Percentiles rank a stretch among this genome's conserved stretches.
Evolutionary conservation across 2,113 vertebrate species (phyloP).

Genomic region (Ranitomeya imitator): DNA sequence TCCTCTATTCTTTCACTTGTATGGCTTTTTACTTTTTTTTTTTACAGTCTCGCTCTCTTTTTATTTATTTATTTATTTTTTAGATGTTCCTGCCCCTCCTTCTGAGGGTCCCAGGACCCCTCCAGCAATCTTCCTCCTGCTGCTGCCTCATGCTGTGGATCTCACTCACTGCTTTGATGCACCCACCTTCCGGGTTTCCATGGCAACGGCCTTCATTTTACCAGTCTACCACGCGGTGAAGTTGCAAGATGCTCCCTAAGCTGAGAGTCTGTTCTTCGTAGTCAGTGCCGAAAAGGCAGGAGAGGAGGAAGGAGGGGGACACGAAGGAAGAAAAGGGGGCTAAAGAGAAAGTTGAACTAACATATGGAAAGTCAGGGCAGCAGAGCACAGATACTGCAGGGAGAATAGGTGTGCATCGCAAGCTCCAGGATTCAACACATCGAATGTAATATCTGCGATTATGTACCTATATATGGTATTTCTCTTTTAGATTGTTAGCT

Average conservation of each 20-base stretch:
- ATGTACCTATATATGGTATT: not conserved
- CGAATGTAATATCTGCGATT: not conserved
- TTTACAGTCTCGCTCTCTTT: constrained; percentile 3
- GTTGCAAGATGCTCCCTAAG: constrained; percentile 55
- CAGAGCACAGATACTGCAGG: not conserved
- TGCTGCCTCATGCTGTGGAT: constrained; percentile 43
- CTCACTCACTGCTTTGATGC: constrained; percentile 55
- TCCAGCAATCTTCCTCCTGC: constrained; percentile 54
- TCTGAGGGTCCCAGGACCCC: constrained; percentile 56
- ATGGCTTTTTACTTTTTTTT: not conserved
- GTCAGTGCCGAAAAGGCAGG: not conserved
- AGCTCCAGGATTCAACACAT: not conserved
- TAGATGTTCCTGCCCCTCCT: constrained; percentile 45
- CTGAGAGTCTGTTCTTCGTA: constrained; percentile 45
- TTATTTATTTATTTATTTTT: not conserved
- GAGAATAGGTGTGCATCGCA: not conserved
- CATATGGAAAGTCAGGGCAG: not conserved
- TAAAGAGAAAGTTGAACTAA: constrained; percentile 30
- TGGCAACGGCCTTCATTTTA: constrained; percentile 56
- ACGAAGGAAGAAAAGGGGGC: constrained; percentile 10
- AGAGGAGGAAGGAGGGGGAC: not conserved
- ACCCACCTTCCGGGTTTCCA: constrained; percentile 56
- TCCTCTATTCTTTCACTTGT: not conserved
- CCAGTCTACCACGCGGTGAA: constrained; percentile 50
- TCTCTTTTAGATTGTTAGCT: not conserved